Conservation (phyloP, 2,888 invertebrate species). For the Cephus spinipes region DNA sequence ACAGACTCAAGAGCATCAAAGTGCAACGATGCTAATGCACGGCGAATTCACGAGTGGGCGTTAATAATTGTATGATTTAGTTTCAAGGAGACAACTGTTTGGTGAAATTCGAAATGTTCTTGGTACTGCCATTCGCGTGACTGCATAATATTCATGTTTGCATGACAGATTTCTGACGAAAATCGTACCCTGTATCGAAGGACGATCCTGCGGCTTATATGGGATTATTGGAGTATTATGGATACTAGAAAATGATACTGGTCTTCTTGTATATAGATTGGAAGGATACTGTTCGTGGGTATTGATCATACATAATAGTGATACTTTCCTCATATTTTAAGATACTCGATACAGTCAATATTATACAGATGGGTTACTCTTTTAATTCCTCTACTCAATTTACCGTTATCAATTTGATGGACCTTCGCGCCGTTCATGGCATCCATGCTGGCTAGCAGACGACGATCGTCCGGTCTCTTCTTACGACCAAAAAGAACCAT, state of each 20-base stretch:
- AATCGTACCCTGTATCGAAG: background rate
- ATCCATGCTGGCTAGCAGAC: constrained; percentile 59
- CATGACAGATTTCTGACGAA: background rate
- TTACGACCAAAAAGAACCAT: constrained; percentile 62
- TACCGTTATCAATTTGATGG: constrained; percentile 62
- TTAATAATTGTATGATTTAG: background rate
- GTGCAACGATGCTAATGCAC: background rate
- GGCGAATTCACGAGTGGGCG: background rate
- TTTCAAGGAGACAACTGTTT: background rate
- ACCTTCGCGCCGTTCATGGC: constrained; percentile 54
- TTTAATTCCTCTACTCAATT: constrained; percentile 22
- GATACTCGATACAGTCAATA: background rate
- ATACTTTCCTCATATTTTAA: background rate
- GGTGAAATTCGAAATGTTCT: background rate
- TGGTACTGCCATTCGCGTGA: background rate
- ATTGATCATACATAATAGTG: background rate
- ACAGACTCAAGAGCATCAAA: background rate
- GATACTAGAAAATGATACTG: background rate
- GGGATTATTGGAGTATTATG: too few species aligned
- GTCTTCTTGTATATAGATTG: background rate
- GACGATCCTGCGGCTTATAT: background rate
- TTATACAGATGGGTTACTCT: background rate
- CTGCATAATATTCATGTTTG: background rate
- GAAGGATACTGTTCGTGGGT: background rate
- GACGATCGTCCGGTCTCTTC: constrained; percentile 57